Percentiles rank a stretch among this genome's conserved stretches.
phyloP scores from a whole-genome alignment of 2,797 vertebrate genomes.

The Pachyuromys duprasi region DNA sequence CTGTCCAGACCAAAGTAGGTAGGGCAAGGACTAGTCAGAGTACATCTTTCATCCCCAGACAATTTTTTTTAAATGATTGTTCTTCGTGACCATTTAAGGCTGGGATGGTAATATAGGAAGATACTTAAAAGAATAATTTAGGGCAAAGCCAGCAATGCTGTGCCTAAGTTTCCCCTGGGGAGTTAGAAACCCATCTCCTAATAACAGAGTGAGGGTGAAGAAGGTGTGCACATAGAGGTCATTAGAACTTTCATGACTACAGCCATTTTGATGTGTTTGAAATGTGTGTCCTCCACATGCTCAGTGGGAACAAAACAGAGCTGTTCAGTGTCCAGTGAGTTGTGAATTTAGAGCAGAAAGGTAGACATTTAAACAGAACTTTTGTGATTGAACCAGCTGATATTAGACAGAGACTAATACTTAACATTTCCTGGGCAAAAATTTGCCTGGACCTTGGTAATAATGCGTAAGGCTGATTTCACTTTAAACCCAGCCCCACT shows the following conservation, averaged over 20 bases:
- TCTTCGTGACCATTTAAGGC: neutral
- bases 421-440: neutral
- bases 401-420: too few relatives aligned
- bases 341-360: neutral
- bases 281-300: neutral
- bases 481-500: neutral
- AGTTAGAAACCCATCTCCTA: neutral
- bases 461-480: neutral
- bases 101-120: neutral
- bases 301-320: neutral
- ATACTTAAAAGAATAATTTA: neutral
- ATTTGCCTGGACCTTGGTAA: neutral
- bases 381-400: neutral
- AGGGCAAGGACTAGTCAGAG: neutral
- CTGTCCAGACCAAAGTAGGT: neutral
- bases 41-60: neutral
- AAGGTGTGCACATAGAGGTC: accelerated
- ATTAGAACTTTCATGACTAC: neutral
- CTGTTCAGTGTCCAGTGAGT: neutral
- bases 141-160: neutral
- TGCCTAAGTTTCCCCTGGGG: neutral
- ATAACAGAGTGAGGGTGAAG: neutral
- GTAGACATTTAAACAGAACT: neutral
- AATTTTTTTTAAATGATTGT: neutral
- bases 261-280: neutral